phyloP scores from a whole-genome alignment of 2,797 vertebrate genomes.

The Arrhamphus sclerolepis region DNA sequence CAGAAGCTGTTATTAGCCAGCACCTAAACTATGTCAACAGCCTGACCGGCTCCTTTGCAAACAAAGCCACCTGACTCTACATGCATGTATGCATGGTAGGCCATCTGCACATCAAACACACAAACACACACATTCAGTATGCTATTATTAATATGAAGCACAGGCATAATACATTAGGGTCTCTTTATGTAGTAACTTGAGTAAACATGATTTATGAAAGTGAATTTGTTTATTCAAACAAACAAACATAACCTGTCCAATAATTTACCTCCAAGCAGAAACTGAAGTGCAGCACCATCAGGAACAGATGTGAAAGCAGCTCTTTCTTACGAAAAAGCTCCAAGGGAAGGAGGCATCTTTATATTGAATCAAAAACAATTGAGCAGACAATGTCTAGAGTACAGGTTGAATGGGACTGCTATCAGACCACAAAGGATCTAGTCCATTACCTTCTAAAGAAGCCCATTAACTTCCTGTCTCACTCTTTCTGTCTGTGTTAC shows the following conservation, averaged over 20 bases:
- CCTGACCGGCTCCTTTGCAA: slow-evolving; percentile 58
- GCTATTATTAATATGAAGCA: slow-evolving; percentile 5
- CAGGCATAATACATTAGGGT: not conserved
- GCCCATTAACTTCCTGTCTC: slow-evolving; percentile 62
- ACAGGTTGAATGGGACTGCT: slow-evolving; percentile 60
- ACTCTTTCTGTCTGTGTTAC: slow-evolving; percentile 33
- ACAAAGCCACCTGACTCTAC: slow-evolving; percentile 46
- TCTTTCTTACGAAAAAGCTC: slow-evolving; percentile 34
- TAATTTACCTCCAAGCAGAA: slow-evolving; percentile 11
- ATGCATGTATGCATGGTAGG: slow-evolving; percentile 14
- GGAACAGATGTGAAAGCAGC: slow-evolving; percentile 23
- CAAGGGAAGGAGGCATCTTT: slow-evolving; percentile 55
- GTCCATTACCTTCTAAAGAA: slow-evolving; percentile 74
- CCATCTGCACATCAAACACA: slow-evolving; percentile 40
- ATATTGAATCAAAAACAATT: slow-evolving; percentile 56
- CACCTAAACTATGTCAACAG: slow-evolving; percentile 28
- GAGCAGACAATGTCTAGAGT: slow-evolving; percentile 59
- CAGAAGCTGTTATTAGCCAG: slow-evolving; percentile 12
- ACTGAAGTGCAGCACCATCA: not conserved
- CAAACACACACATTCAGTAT: slow-evolving; percentile 2
- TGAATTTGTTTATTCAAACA: not conserved
- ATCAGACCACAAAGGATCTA: slow-evolving; percentile 67
- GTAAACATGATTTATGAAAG: slow-evolving; percentile 1
- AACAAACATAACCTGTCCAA: slow-evolving; percentile 1
- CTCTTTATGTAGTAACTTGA: not conserved